These are phyloP conservation scores for Cepphus grylle DNA, from an alignment of 2,113 vertebrate species.

Conservation along the genomic window DNA sequence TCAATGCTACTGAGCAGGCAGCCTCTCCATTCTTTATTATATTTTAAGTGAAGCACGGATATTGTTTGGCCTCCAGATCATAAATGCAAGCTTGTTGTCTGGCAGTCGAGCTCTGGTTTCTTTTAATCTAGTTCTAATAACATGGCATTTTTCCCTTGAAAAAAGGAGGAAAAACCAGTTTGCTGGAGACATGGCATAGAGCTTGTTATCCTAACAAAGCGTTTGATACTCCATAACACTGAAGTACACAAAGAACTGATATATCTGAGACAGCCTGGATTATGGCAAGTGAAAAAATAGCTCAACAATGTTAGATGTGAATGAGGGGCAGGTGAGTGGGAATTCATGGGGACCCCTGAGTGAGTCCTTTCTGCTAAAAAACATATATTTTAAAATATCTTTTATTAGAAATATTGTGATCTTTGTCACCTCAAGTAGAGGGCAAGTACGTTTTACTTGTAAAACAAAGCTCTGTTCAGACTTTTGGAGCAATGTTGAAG, in stretches of 20 bases:
- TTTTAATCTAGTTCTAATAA: not conserved
- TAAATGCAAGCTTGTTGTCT: not conserved
- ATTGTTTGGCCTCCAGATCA: not conserved
- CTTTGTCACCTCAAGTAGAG: not conserved
- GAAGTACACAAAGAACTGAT: not conserved
- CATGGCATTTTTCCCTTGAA: not conserved
- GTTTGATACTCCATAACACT: not conserved
- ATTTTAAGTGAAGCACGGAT: not conserved
- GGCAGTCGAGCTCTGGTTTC: not conserved
- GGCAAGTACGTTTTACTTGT: not conserved
- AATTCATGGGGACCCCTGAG: not conserved
- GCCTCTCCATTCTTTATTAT: not conserved
- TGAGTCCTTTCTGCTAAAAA: not conserved
- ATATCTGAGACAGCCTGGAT: not conserved
- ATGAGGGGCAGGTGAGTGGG: not conserved
- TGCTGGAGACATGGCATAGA: not conserved
- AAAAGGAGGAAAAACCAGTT: not conserved
- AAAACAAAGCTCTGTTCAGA: not conserved
- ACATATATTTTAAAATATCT: not conserved
- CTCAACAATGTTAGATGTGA: not conserved
- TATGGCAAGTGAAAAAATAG: not conserved
- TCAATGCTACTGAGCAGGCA: not conserved
- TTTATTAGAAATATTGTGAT: not conserved
- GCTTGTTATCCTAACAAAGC: not conserved
- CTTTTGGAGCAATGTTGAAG: not conserved